These are phyloP conservation scores for Alligator mississippiensis DNA, from an alignment of 2,113 vertebrate genomes.

Conservation along the genomic window DNA sequence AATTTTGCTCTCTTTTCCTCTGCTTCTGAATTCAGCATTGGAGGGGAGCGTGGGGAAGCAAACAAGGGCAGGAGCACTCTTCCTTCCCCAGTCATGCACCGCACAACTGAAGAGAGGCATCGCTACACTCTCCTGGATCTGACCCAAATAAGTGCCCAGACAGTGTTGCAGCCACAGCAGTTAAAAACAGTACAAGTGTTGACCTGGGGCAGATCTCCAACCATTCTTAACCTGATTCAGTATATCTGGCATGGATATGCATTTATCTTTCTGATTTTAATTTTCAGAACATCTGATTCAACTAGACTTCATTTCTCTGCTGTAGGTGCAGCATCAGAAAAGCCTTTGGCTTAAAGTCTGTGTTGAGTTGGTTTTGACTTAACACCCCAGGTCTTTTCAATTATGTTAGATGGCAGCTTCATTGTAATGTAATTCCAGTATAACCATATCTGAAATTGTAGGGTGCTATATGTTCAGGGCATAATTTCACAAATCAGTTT, in stretches of 20 bases:
- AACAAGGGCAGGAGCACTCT: no score
- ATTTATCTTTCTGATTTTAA: neutral
- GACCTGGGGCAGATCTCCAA: neutral
- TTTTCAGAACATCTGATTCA: neutral
- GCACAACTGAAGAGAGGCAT: no score
- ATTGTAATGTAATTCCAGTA: neutral
- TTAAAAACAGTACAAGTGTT: neutral
- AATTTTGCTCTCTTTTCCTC: no score
- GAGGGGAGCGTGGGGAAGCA: no score
- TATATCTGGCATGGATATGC: fast-evolving
- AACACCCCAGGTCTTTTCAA: neutral
- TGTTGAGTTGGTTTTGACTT: neutral
- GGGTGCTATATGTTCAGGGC: neutral
- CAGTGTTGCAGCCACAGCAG: neutral
- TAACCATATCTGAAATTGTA: neutral
- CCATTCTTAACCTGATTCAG: neutral
- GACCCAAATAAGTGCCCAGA: neutral
- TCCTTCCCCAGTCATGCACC: no score
- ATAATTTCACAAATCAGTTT: neutral
- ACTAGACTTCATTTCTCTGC: fast-evolving
- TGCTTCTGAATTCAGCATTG: no score
- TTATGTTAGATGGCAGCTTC: fast-evolving
- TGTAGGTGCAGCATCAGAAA: neutral
- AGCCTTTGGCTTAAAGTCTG: neutral
- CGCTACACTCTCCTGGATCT: no score